Evolutionary conservation across 2,113 vertebrate species (phyloP).

Genomic region (Clarias magur): DNA sequence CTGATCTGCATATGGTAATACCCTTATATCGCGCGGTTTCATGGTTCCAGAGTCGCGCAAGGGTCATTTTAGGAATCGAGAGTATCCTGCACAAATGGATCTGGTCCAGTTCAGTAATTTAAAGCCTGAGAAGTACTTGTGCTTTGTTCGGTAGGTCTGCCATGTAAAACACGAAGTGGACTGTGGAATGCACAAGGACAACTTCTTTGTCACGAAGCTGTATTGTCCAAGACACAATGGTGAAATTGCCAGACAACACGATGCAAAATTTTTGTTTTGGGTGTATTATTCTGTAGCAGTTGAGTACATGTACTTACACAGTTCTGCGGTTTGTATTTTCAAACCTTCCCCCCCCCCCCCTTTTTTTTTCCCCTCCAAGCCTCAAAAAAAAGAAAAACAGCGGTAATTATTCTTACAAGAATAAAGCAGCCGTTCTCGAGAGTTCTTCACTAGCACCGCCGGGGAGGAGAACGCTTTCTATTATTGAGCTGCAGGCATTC

Average conservation of each 20-base stretch:
- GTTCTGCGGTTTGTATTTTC: not conserved
- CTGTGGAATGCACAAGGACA: slow-evolving; percentile 20
- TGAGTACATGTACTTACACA: not conserved
- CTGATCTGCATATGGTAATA: slow-evolving; percentile 40
- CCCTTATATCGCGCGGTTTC: not conserved
- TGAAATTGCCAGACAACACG: not conserved
- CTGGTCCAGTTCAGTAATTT: not conserved
- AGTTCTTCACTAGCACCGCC: slow-evolving; percentile 31
- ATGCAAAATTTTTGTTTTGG: not conserved
- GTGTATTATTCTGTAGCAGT: not conserved
- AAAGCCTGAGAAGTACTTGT: not conserved
- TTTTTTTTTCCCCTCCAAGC: too few species aligned
- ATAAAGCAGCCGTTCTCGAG: slow-evolving; percentile 33
- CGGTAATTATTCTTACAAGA: slow-evolving; percentile 32
- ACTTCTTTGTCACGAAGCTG: not conserved
- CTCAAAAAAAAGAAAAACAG: not conserved
- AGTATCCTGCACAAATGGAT: not conserved
- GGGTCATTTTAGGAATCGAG: not conserved
- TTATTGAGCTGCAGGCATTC: slow-evolving; percentile 59
- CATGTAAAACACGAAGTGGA: not conserved
- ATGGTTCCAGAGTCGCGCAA: too few species aligned
- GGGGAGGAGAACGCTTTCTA: slow-evolving; percentile 48
- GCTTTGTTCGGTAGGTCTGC: not conserved
- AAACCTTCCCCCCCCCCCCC: too few species aligned
- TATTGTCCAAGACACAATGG: not conserved